Evolutionary conservation across 2,113 vertebrate genomes (phyloP), one percentile per base, ranked within the genome.

Genomic region (Corythoichthys intestinalis): DNA sequence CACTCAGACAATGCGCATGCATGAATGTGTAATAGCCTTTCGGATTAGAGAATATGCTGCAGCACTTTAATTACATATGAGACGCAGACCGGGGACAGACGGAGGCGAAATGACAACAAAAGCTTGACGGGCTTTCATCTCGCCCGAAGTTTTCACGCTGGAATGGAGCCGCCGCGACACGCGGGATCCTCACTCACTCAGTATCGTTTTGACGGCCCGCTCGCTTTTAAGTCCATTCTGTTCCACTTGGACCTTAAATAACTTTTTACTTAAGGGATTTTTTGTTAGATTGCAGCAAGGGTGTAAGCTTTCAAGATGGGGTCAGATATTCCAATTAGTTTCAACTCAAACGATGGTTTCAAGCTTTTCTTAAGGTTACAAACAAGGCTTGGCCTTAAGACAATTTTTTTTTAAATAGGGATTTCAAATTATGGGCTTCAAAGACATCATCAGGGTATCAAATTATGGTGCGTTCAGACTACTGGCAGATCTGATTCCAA

Each of bases 71-170:
- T 62, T 46, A 62, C 60, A 28, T 20, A 62, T 20, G 9, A n/a
- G 60, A 62, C 60, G 60, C 60, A 28, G 38, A n/a, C 15, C 15
- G 6, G 37, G 58, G 57, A 61, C 59, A 60, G 57, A 60, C 57
- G 59, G 60, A 35, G n/a, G 60, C 17, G 39, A 62, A 44, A 62
- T 62, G 2, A 46, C 34, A 8, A 46, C 60, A 62, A 46, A 62
- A 41, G 58, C 14, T 39, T 39, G 7, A 13, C 4, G 6, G 20
- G 56, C 56, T 62, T 62, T 62, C 39, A 62, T 62, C 60, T 46
- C 15, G 10, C 8, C 3, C 17, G 20, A 62, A 62, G 14, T 60
- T n/a, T 60, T 15, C 15, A 38, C 17, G 57, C 58, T 37, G 15
- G 38, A 9, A n/a, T 3, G 37, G 15, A 60, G 38, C 58, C 58